Percentiles rank a stretch among this genome's conserved stretches.
Conservation (phyloP, 2,888 invertebrate species). For the Leptopilina myrica region DNA sequence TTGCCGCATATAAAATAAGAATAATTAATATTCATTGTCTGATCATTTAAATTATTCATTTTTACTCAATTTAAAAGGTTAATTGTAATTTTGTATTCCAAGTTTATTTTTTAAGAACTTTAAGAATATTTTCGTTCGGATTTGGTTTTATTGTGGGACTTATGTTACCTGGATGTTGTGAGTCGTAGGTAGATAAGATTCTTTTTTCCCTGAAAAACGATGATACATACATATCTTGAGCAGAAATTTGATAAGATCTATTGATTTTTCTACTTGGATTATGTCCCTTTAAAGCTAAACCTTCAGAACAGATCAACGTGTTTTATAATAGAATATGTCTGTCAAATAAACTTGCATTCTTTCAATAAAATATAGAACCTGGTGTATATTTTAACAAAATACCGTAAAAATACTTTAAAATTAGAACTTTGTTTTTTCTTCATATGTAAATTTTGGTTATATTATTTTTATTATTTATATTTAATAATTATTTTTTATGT, state of each 20-base stretch:
- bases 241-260: constrained; percentile 21
- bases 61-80: neutral
- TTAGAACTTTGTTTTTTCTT: too few species aligned
- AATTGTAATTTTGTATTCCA: neutral
- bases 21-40: too few species aligned
- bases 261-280: constrained; percentile 3
- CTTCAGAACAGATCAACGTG: neutral
- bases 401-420: too few species aligned
- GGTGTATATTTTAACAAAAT: neutral
- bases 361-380: neutral
- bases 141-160: constrained; percentile 30
- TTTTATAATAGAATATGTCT: neutral
- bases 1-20: too few species aligned
- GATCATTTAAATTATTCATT: neutral
- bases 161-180: constrained; percentile 10
- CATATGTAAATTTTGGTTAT: too few species aligned
- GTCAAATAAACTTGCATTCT: neutral
- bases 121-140: constrained; percentile 21
- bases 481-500: too few species aligned
- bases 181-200: constrained; percentile 10
- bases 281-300: neutral
- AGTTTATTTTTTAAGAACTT: neutral
- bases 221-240: constrained; percentile 5
- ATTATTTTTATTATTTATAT: too few species aligned
- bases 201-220: constrained; percentile 12